Evolutionary conservation across 2,888 invertebrate species (phyloP), one percentile per base, ranked within the genome.

Genomic region (Spicauda simplicius): DNA sequence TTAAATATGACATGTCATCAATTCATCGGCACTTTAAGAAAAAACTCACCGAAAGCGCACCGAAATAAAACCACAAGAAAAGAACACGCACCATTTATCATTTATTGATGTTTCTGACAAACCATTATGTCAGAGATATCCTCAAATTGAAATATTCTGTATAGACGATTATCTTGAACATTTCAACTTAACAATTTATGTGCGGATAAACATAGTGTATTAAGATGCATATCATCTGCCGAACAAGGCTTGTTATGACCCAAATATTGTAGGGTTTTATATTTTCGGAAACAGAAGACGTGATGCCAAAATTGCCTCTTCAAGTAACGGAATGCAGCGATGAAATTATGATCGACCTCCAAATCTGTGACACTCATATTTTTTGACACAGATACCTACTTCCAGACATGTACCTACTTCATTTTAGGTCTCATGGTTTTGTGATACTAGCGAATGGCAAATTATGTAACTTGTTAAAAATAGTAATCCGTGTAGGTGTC

Each of bases 91-190:
- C 55, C 54, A 66, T 66, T 60, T 60, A 66, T 66, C 60, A 66
- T 60, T 60, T 50, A 66, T 53, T 66, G 66, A 66, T 61, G 60
- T 66, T 66, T 59, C 60, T 66, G 66, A 66, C 66, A 60, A 66
- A 66, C 66, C 66, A 66, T 66, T 66, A 66, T 66, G 66, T 66
- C 66, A 60, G 55, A 60, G 50, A 60, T 59, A 60, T 55, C 37
- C 60, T 60, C 66, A 80, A 81, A 83, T 84, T 81, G 79, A 80
- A 81, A 83, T 79, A 76, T 80, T 87, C 81, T 83, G 82, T 84
- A 77, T 76, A 73, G 70, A 74, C 80, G 80, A 83, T 84, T 77
- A 77, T 79, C 75, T 77, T 71, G 72, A 74, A 71, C 50, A 76
- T 78, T 77, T 78, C 74, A 69, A 73, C 77, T 82, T 79, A 77